Conservation (phyloP, 2,888 invertebrate genomes). For the Mamestra brassicae region DNA sequence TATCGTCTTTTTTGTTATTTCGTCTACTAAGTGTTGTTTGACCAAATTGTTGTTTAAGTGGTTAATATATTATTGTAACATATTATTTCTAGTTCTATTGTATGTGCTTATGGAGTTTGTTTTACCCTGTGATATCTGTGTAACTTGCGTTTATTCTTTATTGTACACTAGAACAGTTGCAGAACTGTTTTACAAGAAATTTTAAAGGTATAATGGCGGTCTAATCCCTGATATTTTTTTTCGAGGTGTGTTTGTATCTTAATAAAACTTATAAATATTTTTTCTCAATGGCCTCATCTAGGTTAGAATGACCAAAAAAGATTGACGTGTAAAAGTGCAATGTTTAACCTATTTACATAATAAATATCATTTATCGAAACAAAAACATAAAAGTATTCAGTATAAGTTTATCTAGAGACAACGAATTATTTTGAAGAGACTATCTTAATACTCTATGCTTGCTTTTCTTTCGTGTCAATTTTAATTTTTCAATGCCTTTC, state of each 20-base stretch:
- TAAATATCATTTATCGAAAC: too few relatives aligned
- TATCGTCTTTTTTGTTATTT: conserved; percentile 60
- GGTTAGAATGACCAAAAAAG: too few relatives aligned
- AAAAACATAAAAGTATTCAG: too few relatives aligned
- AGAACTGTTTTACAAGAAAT: neutral
- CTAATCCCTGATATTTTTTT: neutral
- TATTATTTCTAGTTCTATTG: conserved; percentile 78
- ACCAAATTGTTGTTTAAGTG: conserved; percentile 85
- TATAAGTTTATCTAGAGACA: conserved; percentile 16
- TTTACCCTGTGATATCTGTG: conserved; percentile 26
- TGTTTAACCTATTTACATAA: too few relatives aligned
- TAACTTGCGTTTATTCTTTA: too few relatives aligned
- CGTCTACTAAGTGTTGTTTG: conserved; percentile 80
- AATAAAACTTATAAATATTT: too few relatives aligned
- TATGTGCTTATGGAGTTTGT: conserved; percentile 42
- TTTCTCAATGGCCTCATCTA: too few relatives aligned
- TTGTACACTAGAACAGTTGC: neutral
- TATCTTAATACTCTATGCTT: too few relatives aligned
- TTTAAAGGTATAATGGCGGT: too few relatives aligned
- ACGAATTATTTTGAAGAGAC: conserved; percentile 18
- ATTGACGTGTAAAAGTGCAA: too few relatives aligned
- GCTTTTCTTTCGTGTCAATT: neutral
- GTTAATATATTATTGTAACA: conserved; percentile 71
- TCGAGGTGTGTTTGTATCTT: too few relatives aligned
- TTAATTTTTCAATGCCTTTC: too few relatives aligned